A percentile compares a stretch with the other conserved stretches of the same genome.
Evolutionary conservation across 2,797 vertebrate genomes (phyloP).

Genomic region (Coregonus suidteri): DNA sequence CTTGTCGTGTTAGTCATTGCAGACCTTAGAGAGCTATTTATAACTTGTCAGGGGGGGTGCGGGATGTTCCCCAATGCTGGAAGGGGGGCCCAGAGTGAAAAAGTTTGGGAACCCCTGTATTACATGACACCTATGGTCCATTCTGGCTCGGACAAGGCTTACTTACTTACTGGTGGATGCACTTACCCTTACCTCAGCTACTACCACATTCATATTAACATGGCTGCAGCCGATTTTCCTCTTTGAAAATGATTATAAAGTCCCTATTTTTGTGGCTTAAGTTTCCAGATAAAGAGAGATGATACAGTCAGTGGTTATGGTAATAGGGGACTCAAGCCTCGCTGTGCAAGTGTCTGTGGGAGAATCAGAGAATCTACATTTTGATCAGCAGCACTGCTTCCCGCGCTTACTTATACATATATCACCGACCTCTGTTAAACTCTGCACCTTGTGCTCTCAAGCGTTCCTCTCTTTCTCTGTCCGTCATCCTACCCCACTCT

Average conservation of each 20-base stretch:
- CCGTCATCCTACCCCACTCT: too few species aligned
- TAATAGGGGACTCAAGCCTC: neutral
- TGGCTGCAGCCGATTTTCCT: neutral
- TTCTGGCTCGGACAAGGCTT: too few species aligned
- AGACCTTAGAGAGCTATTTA: too few species aligned
- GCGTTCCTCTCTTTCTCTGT: too few species aligned
- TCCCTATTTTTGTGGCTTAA: neutral
- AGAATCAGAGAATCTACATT: neutral
- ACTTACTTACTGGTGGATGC: too few species aligned
- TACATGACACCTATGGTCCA: too few species aligned
- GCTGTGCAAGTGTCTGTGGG: neutral
- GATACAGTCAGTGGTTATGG: neutral
- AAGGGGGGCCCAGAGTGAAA: too few species aligned
- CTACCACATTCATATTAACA: neutral
- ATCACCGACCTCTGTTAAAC: neutral
- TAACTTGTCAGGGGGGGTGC: too few species aligned
- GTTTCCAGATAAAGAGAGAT: neutral
- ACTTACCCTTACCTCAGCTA: neutral
- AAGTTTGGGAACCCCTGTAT: too few species aligned
- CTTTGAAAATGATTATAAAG: neutral
- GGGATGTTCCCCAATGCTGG: too few species aligned
- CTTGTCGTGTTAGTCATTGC: too few species aligned
- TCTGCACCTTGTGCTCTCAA: neutral
- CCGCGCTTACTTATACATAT: neutral
- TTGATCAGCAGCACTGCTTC: neutral